These are phyloP conservation scores for Tipula confusa DNA, from an alignment of 2,888 invertebrate genomes.

Conservation along the genomic window DNA sequence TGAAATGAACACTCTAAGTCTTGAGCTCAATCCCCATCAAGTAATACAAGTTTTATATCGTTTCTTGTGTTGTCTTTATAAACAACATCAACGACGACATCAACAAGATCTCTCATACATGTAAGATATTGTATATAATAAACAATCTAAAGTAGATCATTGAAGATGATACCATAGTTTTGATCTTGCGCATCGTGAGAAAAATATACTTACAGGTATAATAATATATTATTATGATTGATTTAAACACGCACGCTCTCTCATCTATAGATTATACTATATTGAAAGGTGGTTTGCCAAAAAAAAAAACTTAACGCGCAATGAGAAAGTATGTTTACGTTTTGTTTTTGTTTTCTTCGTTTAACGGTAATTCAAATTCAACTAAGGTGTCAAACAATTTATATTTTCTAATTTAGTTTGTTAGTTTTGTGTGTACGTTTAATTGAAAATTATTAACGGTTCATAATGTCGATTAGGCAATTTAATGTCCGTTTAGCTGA, in stretches of 20 bases:
- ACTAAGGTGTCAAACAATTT: neutral
- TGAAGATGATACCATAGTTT: neutral
- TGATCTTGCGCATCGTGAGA: neutral
- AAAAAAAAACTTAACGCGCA: neutral
- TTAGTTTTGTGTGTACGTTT: neutral
- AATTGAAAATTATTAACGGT: neutral
- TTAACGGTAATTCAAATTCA: neutral
- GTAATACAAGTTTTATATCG: neutral
- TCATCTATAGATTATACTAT: neutral
- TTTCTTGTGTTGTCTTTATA: neutral
- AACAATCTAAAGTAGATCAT: neutral
- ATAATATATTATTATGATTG: neutral
- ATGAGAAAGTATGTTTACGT: neutral
- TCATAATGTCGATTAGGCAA: neutral
- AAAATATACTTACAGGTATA: neutral
- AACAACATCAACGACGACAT: neutral
- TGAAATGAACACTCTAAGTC: neutral
- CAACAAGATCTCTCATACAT: neutral
- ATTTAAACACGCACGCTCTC: neutral
- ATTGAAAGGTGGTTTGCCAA: neutral
- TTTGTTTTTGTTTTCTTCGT: neutral
- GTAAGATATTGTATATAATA: neutral
- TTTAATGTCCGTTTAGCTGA: neutral
- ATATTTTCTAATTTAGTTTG: neutral
- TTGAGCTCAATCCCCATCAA: neutral